Conservation (phyloP, 2,113 vertebrate species). For the Neotoma lepida region DNA sequence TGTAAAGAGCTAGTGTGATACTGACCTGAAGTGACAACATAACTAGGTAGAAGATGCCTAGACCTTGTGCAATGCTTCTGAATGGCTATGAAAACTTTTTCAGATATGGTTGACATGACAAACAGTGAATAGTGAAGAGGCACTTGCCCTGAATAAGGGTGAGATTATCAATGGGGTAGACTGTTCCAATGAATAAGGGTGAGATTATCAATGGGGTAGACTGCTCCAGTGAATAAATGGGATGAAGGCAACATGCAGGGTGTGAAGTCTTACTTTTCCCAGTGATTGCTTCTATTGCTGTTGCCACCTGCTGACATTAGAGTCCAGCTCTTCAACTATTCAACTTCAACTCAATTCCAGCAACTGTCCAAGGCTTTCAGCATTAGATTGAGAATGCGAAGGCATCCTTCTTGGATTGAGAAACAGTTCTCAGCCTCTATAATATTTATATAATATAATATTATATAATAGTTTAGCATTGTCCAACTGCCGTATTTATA, state of each 20-base stretch:
- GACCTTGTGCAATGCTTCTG: not conserved
- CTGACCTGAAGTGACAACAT: not conserved
- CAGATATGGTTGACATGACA: not conserved
- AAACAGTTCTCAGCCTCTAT: not conserved
- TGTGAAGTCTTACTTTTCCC: not conserved
- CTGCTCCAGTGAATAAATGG: not conserved
- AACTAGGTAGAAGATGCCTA: not conserved
- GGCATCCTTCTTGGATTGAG: not conserved
- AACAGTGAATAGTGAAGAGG: not conserved
- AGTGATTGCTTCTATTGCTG: not conserved
- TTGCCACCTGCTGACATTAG: not conserved
- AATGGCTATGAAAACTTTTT: not conserved
- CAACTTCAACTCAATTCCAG: not conserved
- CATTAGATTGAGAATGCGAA: not conserved
- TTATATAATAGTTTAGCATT: too few species aligned
- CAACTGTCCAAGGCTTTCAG: not conserved
- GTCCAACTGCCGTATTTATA: too few species aligned
- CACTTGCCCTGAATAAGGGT: not conserved
- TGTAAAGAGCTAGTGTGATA: not conserved
- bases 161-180: not conserved
- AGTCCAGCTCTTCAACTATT: not conserved
- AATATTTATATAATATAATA: too few species aligned
- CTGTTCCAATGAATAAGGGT: not conserved
- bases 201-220: not conserved
- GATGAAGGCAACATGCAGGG: not conserved